Evolutionary conservation across 2,113 vertebrate species (phyloP), one percentile per base, ranked within the genome.

Genomic region (Mixornis gularis): DNA sequence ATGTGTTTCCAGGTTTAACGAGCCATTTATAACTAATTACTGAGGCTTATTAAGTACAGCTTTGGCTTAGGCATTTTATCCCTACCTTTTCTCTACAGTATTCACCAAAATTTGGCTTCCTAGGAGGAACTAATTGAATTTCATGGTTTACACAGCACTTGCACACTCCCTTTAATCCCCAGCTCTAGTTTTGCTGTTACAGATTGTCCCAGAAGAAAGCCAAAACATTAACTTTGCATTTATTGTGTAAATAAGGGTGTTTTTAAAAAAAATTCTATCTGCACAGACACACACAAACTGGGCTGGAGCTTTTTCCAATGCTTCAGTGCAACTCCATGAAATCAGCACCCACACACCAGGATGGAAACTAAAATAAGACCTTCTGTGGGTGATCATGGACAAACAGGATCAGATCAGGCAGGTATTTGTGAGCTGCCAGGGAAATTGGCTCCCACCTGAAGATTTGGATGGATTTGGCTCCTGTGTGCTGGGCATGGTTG

Each of bases 61-160:
- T 95, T 95, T 96, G 87, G 95, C 92, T 95, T 90, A 96, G 94
- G 87, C 87, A 68, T 96, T 95, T 96, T 96, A 94, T 95, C 92
- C 92, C 82, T 93, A 97, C 95, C 94, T 97, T 96, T 97, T 94
- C 96, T 96, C 95, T 77, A 81, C 94, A 95, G 95, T 96, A 96
- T 96, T 96, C 95, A 97, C 96, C 96, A 96, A 96, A 96, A 94
- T 97, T 97, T 96, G 96, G 95, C 96, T 96, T 93, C 93, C 87
- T 96, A 38, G 94, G 95, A 96, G 95, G 95, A 97, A 97, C 96
- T 97, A 97, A 97, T 97, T 96, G 94, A 97, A 96, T 97, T 96
- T 96, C 96, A 97, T 96, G 94, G 95, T 95, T 96, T 96, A 73
- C 92, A 95, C 92, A 95, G 95, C 95, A 90, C 92, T 96, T 92